These are phyloP conservation scores for Heptranchias perlo DNA, from an alignment of 2,113 vertebrate species.

Conservation along the genomic window DNA sequence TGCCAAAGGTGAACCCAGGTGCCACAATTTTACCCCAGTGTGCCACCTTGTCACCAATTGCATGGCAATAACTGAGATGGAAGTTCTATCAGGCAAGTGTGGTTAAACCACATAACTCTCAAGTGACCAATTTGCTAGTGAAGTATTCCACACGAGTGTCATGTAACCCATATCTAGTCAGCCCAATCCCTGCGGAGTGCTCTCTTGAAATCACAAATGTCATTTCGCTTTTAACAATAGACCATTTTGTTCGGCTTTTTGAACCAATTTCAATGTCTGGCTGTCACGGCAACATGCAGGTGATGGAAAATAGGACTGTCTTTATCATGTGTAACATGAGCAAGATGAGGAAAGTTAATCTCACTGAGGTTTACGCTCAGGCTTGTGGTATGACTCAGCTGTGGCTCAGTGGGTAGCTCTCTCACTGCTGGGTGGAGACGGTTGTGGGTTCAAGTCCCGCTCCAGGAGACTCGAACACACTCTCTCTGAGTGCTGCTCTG, in stretches of 20 bases:
- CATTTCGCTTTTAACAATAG: neutral
- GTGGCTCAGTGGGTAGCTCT: neutral
- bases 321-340: neutral
- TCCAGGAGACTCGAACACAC: neutral
- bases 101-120: neutral
- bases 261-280: too few relatives aligned
- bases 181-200: neutral
- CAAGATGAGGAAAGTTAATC: neutral
- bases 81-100: neutral
- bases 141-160: too few relatives aligned
- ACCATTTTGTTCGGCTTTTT: neutral
- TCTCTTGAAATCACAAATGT: neutral
- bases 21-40: neutral
- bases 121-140: neutral
- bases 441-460: neutral
- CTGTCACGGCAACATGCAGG: neutral
- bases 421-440: neutral
- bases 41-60: neutral
- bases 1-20: neutral
- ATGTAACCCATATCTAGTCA: neutral
- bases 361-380: neutral
- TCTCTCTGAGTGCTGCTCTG: too few relatives aligned
- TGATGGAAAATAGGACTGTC: neutral
- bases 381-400: neutral
- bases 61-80: too few relatives aligned